These are phyloP conservation scores for Lichenostomus cassidix DNA, from an alignment of 2,113 vertebrate species.

Conservation along the genomic window DNA sequence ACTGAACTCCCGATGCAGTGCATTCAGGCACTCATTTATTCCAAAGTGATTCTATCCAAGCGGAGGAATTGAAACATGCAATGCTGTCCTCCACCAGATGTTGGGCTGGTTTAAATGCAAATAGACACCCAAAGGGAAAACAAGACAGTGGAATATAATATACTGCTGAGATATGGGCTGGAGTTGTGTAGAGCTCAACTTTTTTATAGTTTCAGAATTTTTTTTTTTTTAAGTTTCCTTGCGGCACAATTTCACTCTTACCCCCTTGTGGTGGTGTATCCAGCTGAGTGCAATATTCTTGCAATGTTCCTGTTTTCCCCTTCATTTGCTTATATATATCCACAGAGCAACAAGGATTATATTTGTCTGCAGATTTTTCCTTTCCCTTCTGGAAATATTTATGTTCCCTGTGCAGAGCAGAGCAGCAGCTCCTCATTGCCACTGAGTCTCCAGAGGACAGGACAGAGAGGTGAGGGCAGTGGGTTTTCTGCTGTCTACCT, in stretches of 20 bases:
- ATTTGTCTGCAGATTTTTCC: background rate
- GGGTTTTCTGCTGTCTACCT: background rate
- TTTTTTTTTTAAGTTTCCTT: background rate
- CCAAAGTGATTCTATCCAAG: background rate
- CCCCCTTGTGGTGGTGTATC: background rate
- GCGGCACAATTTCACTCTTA: background rate
- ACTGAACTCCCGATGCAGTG: background rate
- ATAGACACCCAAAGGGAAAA: conserved; percentile 19
- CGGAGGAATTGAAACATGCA: background rate
- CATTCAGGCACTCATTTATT: background rate
- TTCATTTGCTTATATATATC: background rate
- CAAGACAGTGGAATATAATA: background rate
- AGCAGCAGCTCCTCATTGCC: background rate
- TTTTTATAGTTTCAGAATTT: background rate
- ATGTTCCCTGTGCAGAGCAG: background rate
- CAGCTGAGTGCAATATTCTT: conserved; percentile 28
- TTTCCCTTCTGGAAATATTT: background rate
- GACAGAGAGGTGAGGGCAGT: background rate
- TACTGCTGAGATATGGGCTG: background rate
- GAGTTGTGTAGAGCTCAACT: background rate
- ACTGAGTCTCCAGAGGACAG: background rate
- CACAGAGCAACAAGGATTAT: background rate
- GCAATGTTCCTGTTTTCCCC: background rate
- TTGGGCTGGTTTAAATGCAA: conserved; percentile 31
- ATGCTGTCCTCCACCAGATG: background rate